Evolutionary conservation across 1,140 invertebrate species (phyloP).

Genomic region (Lycorma delicatula): DNA sequence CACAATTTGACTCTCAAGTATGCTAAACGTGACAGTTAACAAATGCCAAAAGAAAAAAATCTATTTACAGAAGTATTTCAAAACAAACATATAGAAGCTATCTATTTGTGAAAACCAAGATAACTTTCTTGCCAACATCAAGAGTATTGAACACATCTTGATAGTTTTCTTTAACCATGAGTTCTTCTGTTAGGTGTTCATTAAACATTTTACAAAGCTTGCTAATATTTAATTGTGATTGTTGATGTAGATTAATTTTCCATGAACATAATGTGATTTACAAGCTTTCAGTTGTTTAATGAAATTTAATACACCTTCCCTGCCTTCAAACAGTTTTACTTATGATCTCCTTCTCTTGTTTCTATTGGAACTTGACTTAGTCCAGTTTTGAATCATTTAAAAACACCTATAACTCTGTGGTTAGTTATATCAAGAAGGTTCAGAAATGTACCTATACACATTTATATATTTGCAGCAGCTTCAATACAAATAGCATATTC

Average conservation of each 20-base stretch:
- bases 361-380: neutral
- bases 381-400: neutral
- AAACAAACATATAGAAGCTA: too few species aligned
- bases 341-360: neutral
- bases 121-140: too few species aligned
- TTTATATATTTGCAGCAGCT: constrained; percentile 1
- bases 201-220: neutral
- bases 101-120: too few species aligned
- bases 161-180: neutral
- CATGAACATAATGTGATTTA: neutral
- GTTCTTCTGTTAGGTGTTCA: neutral
- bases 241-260: neutral
- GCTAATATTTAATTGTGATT: neutral
- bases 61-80: too few species aligned
- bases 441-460: neutral
- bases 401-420: neutral
- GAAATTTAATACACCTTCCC: neutral
- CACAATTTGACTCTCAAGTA: too few species aligned
- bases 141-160: neutral
- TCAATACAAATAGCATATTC: neutral
- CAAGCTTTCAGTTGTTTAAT: neutral
- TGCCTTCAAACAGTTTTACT: neutral
- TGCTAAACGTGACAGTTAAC: too few species aligned
- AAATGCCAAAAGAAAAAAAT: too few species aligned
- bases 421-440: neutral